Base-by-base conservation (phyloP, 2,888 invertebrate species). In the Terebella lapidaria region DNA sequence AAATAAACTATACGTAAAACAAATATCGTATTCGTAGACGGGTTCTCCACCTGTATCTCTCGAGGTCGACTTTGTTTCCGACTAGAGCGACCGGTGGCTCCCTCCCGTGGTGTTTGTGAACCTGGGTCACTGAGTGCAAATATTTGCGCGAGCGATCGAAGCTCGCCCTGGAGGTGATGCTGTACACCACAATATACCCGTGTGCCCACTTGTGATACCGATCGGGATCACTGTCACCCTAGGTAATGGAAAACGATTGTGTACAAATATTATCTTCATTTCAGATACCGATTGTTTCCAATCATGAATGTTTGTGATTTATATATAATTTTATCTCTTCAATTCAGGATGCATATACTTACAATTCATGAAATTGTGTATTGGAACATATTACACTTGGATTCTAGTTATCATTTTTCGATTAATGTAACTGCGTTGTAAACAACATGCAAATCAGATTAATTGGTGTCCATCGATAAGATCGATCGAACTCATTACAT, bases 201-300 rank as follows among this genome's bases (percentile, higher is more conserved):
- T 82, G 81, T 2, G 82, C 82, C 83, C 83, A 83, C 59, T 77
- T 74, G 30, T 81, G 67, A 70, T 82, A 82, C 15, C 81, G 71
- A 25, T 72, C 72, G 1, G 77, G 74, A 59, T 80, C 76, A 42
- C 73, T 72, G 60, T 74, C 74, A 57, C 74, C 75, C 80, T 80
- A n/a, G n/a, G n/a, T n/a, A n/a, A n/a, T n/a, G n/a, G n/a, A n/a
- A n/a, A n/a, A n/a, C n/a, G n/a, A n/a, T n/a, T n/a, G n/a, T n/a
- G n/a, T n/a, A n/a, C n/a, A n/a, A n/a, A n/a, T n/a, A n/a, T n/a
- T n/a, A n/a, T n/a, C n/a, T n/a, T n/a, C n/a, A n/a, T n/a, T n/a
- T n/a, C n/a, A 66, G 24, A 51, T 26, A 49, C 27, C 45, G 5
- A 24, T 35, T 15, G 18, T 18, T 18, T 15, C 35, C 10, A 10